A percentile compares a stretch with the other conserved stretches of the same genome.
These are phyloP conservation scores for Macaria liturata DNA, from an alignment of 2,888 invertebrate genomes.

Conservation along the genomic window DNA sequence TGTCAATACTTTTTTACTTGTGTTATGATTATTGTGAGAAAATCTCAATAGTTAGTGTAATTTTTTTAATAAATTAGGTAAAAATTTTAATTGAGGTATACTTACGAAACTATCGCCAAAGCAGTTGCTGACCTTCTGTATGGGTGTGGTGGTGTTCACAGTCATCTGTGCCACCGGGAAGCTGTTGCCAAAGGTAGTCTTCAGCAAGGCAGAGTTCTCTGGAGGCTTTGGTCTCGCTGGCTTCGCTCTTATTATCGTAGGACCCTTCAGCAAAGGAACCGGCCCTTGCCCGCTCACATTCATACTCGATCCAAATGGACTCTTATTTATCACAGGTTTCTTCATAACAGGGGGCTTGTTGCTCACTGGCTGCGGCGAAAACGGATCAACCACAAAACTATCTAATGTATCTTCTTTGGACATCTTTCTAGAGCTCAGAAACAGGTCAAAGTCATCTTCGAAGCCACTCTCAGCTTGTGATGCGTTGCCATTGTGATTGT, in stretches of 20 bases:
- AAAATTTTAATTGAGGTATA: constrained; percentile 31
- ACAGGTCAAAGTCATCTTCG: constrained; percentile 91
- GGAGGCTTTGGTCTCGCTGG: constrained; percentile 83
- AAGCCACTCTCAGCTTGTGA: constrained; percentile 91
- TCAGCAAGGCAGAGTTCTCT: constrained; percentile 70
- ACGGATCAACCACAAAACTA: constrained; percentile 83
- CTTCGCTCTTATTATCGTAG: constrained; percentile 90
- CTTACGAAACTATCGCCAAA: constrained; percentile 71
- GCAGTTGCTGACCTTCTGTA: constrained; percentile 66
- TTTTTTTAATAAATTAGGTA: too few species aligned
- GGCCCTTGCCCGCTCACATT: constrained; percentile 59
- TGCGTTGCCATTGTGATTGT: constrained; percentile 83
- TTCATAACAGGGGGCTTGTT: constrained; percentile 67
- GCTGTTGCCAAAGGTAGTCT: constrained; percentile 62
- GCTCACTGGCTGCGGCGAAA: constrained; percentile 71
- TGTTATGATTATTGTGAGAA: too few species aligned
- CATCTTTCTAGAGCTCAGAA: constrained; percentile 75
- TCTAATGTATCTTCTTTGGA: constrained; percentile 72
- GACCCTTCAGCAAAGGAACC: constrained; percentile 77
- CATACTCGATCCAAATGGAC: constrained; percentile 85
- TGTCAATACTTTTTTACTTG: neutral
- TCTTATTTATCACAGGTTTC: constrained; percentile 83
- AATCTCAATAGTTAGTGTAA: too few species aligned
- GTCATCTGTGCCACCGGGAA: constrained; percentile 64
- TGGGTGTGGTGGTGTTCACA: constrained; percentile 70